Evolutionary conservation across 1,140 invertebrate species (phyloP).

Genomic region (Tetramorium parvispinum): DNA sequence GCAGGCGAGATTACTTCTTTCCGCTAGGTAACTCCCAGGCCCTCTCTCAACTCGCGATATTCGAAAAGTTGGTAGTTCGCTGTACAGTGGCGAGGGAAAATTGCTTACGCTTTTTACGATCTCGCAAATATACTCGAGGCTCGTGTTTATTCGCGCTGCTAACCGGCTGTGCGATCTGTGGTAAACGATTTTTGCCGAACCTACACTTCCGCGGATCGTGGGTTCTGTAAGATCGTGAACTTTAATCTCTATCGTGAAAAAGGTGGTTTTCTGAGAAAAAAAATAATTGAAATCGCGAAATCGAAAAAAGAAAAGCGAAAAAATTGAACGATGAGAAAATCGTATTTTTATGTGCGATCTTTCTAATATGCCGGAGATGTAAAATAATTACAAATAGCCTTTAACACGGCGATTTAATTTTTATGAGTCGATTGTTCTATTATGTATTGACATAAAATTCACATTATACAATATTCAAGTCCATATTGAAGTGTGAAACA

Average conservation of each 20-base stretch:
- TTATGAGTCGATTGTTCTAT: not conserved
- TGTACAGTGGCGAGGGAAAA: slow-evolving; percentile 56
- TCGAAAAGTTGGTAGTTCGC: slow-evolving; percentile 70
- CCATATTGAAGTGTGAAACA: slow-evolving; percentile 26
- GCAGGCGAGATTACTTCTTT: slow-evolving; percentile 67
- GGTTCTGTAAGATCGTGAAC: slow-evolving; percentile 21
- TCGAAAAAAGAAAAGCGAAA: not conserved
- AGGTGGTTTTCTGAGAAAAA: not conserved
- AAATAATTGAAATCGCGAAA: not conserved
- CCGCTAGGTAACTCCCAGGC: slow-evolving; percentile 37
- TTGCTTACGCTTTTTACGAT: slow-evolving; percentile 70
- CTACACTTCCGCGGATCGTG: not conserved
- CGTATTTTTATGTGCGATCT: not conserved
- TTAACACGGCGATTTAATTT: not conserved
- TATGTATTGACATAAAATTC: not conserved
- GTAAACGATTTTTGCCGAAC: slow-evolving; percentile 69
- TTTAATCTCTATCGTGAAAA: slow-evolving; percentile 46
- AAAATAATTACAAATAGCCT: not conserved
- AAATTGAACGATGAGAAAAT: not conserved
- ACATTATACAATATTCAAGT: not conserved
- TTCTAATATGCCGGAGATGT: not conserved
- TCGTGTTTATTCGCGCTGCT: slow-evolving; percentile 63
- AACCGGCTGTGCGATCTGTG: slow-evolving; percentile 38
- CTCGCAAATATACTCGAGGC: slow-evolving; percentile 60
- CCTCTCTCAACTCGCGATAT: slow-evolving; percentile 59